Base-by-base conservation (phyloP, 2,888 invertebrate genomes). In the Synanthedon myopaeformis region DNA sequence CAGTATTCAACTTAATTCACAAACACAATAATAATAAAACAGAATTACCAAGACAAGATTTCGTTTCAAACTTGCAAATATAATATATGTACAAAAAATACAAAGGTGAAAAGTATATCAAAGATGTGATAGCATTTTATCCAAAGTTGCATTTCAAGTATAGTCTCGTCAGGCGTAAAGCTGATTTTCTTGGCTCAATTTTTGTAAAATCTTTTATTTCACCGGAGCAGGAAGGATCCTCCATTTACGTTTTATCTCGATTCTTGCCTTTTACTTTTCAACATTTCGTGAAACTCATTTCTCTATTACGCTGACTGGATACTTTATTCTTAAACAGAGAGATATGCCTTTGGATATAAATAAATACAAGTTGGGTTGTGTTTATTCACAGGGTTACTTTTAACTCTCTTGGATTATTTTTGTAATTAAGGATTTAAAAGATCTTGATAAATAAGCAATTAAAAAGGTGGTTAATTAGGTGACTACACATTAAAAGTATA, bases 101-200 rank as follows among this genome's bases (percentile, higher is more conserved):
- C 10, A 35, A 35, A 35, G 35, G 35, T 35, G 10, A 10, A 35
- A 35, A 35, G 35, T 35, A 35, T 35, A 35, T 35, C 55, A 28
- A 51, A 41, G 55, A 54, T 55, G 52, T 51, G 17, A 56, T 61
- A 54, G 55, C 55, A 58, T 56, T 58, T 58, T 63, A 57, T 57
- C 50, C 55, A 59, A 52, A 56, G 58, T 60, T 60, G 57, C 60
- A 64, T 61, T 63, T 55, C 54, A 57, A 60, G 55, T 35, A 10
- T 55, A 54, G 53, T 51, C 49, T 19, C 51, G 57, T 51, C 53
- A 55, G 54, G 54, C 55, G 55, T 56, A 41, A 57, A 57, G 53
- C 55, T 51, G 54, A 51, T 59, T 59, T 58, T 52, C 57, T 51
- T 42, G 56, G 57, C 58, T 64, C 59, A 65, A 65, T 59, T 57